Evolutionary conservation across 2,113 vertebrate species (phyloP).

Genomic region (Nyctereutes procyonoides): DNA sequence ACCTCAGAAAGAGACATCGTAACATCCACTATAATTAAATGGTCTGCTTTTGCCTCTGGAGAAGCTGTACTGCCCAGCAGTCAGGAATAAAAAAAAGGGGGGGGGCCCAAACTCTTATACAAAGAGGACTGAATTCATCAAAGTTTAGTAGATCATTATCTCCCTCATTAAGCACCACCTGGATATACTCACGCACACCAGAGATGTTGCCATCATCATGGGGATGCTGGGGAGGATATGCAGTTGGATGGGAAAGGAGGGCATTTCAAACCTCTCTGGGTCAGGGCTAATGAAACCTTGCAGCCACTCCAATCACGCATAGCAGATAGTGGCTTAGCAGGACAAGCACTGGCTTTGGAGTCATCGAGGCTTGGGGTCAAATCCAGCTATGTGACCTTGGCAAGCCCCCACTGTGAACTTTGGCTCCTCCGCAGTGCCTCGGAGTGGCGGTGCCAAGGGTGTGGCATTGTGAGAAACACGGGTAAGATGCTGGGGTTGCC

Average conservation of each 20-base stretch:
- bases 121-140: neutral
- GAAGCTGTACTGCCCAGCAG: neutral
- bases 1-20: neutral
- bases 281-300: neutral
- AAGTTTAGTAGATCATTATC: neutral
- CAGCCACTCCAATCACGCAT: neutral
- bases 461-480: rapidly evolving
- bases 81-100: neutral
- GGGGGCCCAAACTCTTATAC: neutral
- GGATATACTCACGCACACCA: neutral
- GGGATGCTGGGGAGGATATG: neutral
- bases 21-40: neutral
- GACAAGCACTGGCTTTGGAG: neutral
- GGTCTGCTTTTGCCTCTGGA: neutral
- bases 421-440: rapidly evolving
- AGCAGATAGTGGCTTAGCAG: neutral
- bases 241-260: neutral
- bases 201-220: neutral
- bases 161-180: rapidly evolving
- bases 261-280: neutral
- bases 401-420: neutral
- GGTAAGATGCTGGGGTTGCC: neutral
- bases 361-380: too few relatives aligned
- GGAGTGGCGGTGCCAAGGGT: rapidly evolving
- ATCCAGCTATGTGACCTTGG: neutral